A percentile compares a stretch with the other conserved stretches of the same genome.
Conservation (phyloP, 2,113 vertebrate species). For the Serranochromis macrocephalus region DNA sequence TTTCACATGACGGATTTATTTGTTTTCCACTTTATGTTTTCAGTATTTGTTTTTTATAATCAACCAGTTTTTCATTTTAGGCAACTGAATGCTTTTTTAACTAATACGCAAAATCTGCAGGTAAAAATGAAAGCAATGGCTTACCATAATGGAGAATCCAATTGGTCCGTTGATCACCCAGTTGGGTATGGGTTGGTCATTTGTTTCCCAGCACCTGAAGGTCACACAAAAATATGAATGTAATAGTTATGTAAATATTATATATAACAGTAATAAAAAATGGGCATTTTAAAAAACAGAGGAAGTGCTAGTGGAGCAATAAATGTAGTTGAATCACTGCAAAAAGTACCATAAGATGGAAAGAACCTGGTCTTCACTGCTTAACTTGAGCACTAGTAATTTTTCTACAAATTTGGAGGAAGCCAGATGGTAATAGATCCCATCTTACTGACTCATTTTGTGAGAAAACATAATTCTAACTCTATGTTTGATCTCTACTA, state of each 20-base stretch:
- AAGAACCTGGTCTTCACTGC: background rate
- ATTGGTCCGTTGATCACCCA: conserved; percentile 93
- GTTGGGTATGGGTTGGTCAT: conserved; percentile 80
- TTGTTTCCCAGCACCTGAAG: conserved; percentile 88
- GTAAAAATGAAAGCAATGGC: background rate
- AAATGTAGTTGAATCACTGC: background rate
- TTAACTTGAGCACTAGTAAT: background rate
- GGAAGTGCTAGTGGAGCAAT: fast-evolving
- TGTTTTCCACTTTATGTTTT: background rate
- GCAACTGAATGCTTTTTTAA: background rate
- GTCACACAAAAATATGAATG: background rate
- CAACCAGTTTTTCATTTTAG: background rate
- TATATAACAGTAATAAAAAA: fast-evolving
- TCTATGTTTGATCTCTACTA: background rate
- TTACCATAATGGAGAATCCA: conserved; percentile 85
- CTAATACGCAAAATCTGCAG: background rate
- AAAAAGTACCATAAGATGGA: background rate
- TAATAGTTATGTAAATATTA: background rate
- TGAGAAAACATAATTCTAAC: background rate
- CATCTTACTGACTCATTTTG: fast-evolving
- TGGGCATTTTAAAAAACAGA: fast-evolving
- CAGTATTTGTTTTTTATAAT: background rate
- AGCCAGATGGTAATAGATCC: background rate
- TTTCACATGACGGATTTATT: fast-evolving
- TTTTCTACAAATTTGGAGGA: fast-evolving